A percentile compares a stretch with the other conserved stretches of the same genome.
These are phyloP conservation scores for Habroteleia sp. DNA, from an alignment of 2,888 invertebrate genomes.

Conservation along the genomic window DNA sequence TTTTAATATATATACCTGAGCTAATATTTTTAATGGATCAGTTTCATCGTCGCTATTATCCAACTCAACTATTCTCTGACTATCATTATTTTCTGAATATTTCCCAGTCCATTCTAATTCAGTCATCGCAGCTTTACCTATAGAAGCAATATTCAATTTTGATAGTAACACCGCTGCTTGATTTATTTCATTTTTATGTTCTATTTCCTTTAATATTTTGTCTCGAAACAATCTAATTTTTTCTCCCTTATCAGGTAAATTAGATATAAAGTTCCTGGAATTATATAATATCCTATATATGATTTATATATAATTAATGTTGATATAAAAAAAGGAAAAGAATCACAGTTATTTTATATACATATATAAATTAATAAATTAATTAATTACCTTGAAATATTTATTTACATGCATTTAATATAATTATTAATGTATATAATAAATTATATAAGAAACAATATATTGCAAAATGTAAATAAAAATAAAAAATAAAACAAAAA, in stretches of 20 bases:
- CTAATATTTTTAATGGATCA: slow-evolving; percentile 84
- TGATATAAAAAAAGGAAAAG: no score
- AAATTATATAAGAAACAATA: no score
- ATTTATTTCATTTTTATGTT: slow-evolving; percentile 82
- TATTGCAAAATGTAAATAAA: no score
- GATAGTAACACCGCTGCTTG: slow-evolving; percentile 82
- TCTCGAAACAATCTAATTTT: slow-evolving; percentile 82
- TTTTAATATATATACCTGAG: slow-evolving; percentile 79
- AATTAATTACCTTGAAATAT: no score
- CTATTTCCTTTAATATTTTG: slow-evolving; percentile 82
- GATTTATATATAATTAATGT: no score
- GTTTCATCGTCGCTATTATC: slow-evolving; percentile 84
- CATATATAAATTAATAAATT: no score
- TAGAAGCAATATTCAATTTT: slow-evolving; percentile 81
- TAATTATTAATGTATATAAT: no score
- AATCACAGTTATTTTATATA: no score
- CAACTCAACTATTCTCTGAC: slow-evolving; percentile 81
- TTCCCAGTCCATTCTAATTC: slow-evolving; percentile 85
- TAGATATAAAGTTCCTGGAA: slow-evolving; percentile 82
- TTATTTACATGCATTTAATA: no score
- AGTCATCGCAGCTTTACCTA: slow-evolving; percentile 82
- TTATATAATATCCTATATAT: no score
- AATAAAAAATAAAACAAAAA: no score
- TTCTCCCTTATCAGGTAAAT: slow-evolving; percentile 84
- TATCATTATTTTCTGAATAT: slow-evolving; percentile 75